These are phyloP conservation scores for Dendrolimus houi DNA, from an alignment of 2,888 invertebrate species.

Conservation along the genomic window DNA sequence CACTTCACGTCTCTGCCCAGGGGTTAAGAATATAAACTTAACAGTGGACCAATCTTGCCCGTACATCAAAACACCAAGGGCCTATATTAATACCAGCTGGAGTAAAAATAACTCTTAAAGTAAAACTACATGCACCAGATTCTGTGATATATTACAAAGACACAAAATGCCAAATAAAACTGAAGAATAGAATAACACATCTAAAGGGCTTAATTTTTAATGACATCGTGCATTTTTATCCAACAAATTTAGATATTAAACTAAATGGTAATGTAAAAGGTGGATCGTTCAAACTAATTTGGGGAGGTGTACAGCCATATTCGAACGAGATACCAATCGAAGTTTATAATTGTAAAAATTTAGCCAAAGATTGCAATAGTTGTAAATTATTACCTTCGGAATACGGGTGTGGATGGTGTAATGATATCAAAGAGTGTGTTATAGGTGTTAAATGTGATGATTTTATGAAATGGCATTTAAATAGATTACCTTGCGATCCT, in stretches of 20 bases:
- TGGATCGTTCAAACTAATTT: conserved; percentile 18
- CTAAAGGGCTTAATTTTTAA: conserved; percentile 27
- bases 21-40: conserved; percentile 7
- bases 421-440: conserved; percentile 4
- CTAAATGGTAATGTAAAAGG: conserved; percentile 13
- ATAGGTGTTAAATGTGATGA: conserved; percentile 4
- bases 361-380: conserved; percentile 6
- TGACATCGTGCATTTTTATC: conserved; percentile 27
- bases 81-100: conserved; percentile 27
- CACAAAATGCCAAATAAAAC: conserved; percentile 26
- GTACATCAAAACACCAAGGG: conserved; percentile 22
- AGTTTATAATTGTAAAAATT: conserved; percentile 23
- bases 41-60: conserved; percentile 19
- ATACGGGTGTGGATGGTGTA: conserved; percentile 12
- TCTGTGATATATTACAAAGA: conserved; percentile 28
- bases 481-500: conserved; percentile 7
- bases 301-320: conserved; percentile 31
- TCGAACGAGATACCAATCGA: conserved; percentile 30
- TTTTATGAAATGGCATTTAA: conserved; percentile 3
- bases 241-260: conserved; percentile 15
- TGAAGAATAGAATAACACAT: conserved; percentile 19
- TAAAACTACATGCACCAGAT: conserved; percentile 28
- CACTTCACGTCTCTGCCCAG: conserved; percentile 20
- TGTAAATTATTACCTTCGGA: conserved; percentile 7
- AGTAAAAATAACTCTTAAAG: conserved; percentile 21